Evolutionary conservation across 2,797 vertebrate genomes (phyloP).

Genomic region (Rousettus madagascariensis): DNA sequence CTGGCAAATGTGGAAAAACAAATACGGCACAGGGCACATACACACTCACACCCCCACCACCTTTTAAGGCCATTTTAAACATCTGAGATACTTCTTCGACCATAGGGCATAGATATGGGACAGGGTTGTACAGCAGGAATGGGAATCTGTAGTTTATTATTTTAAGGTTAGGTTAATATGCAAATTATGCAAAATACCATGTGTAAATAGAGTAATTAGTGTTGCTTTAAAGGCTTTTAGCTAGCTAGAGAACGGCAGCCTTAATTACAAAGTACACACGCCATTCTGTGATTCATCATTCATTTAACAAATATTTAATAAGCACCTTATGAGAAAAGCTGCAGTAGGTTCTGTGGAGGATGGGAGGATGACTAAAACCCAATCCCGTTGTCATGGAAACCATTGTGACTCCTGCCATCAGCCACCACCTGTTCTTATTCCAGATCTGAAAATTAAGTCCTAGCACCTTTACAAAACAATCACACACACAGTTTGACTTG

Average conservation of each 20-base stretch:
- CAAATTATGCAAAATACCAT: constrained; percentile 69
- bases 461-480: constrained; percentile 77
- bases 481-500: constrained; percentile 76
- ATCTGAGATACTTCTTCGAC: background rate
- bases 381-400: constrained; percentile 73
- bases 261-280: constrained; percentile 70
- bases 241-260: constrained; percentile 40
- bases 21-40: no score
- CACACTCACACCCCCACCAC: background rate
- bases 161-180: constrained; percentile 71
- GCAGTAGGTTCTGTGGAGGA: constrained; percentile 72
- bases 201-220: constrained; percentile 74
- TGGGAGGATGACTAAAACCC: constrained; percentile 72
- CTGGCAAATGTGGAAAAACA: background rate
- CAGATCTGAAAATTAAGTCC: constrained; percentile 77
- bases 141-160: constrained; percentile 53
- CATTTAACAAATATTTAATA: constrained; percentile 79
- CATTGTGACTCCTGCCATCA: constrained; percentile 76
- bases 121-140: background rate
- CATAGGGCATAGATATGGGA: background rate
- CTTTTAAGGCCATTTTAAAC: background rate
- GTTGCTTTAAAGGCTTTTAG: constrained; percentile 72
- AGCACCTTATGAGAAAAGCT: constrained; percentile 73
- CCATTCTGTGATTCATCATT: constrained; percentile 67
- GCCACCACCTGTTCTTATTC: constrained; percentile 76